Evolutionary conservation across 2,113 vertebrate genomes (phyloP), one percentile per base, ranked within the genome.

Genomic region (Eurystomus gularis): DNA sequence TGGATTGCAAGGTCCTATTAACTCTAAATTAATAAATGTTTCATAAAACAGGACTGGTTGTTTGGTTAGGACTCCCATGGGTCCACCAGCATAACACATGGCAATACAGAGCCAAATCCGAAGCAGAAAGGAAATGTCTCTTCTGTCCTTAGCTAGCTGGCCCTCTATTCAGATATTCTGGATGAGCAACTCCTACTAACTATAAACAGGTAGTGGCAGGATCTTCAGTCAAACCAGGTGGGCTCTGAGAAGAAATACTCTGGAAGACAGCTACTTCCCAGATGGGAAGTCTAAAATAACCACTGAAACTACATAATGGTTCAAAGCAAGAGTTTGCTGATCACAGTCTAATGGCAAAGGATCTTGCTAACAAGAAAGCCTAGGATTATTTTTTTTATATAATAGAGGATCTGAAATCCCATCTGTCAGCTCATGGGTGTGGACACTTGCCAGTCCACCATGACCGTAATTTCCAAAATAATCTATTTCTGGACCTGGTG

Each of bases 401-500:
- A 86, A 84, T 49, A 39, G 11, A 78, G 44, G 42, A 51, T 85
- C 72, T 78, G 58, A 96, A 92, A 86, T 33, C 9, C 8, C 35
- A 55, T 94, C 60, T 82, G 24, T 75, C 54, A 71, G 64, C 14
- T 82, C 51, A 70, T 18, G 60, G 39, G 24, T 76, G 29, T 77
- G 51, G 70, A 40, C 18, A 35, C n/a, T 87, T 82, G 21, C 71
- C 75, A 75, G 76, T 78, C 44, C 35, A 58, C 20, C 55, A 58
- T 35, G 46, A 62, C 46, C 73, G 7, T 58, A 42, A 66, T 88
- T 96, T 89, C 25, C 49, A 65, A 86, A 89, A 85, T 37, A 55
- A 90, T 37, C 82, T 31, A 65, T 92, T 95, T 94, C 72, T 96
- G 86, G 62, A 79, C 19, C 25, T 48, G 35, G 16, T 80, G 46